Percentiles rank a stretch among this genome's conserved stretches.
These are phyloP conservation scores for Lerema accius DNA, from an alignment of 1,140 invertebrate genomes.

Conservation along the genomic window DNA sequence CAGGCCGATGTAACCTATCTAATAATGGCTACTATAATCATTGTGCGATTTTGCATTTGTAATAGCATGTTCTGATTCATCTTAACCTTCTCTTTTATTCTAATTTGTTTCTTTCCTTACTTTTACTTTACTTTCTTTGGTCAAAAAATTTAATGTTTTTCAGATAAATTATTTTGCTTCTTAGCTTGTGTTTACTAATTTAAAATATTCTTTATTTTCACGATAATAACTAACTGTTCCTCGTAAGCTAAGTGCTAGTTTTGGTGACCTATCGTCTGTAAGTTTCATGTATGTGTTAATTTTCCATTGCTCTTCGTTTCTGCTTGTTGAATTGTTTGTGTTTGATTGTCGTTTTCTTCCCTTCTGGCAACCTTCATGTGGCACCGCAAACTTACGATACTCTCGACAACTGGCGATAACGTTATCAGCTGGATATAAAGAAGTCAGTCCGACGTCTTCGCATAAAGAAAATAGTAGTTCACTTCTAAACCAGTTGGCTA, in stretches of 20 bases:
- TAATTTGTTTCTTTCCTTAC: background rate
- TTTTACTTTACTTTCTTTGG: constrained; percentile 4
- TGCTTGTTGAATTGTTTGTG: constrained; percentile 72
- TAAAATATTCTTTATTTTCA: too few relatives aligned
- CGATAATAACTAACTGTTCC: too few relatives aligned
- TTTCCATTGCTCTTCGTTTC: constrained; percentile 54
- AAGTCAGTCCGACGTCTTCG: constrained; percentile 82
- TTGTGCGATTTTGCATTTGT: constrained; percentile 33
- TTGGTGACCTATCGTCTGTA: constrained; percentile 4
- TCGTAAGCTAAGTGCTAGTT: constrained; percentile 24
- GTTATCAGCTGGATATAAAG: constrained; percentile 75
- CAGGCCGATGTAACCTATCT: constrained; percentile 12
- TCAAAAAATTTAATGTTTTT: constrained; percentile 21
- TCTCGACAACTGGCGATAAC: constrained; percentile 69
- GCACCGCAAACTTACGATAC: constrained; percentile 67
- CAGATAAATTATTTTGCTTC: constrained; percentile 37
- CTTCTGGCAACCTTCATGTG: constrained; percentile 78
- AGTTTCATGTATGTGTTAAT: constrained; percentile 23
- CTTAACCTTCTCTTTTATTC: constrained; percentile 5
- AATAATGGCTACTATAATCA: constrained; percentile 30
- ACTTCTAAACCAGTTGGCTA: constrained; percentile 86
- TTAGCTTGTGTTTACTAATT: constrained; percentile 40
- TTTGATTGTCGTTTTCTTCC: constrained; percentile 80
- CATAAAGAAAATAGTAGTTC: constrained; percentile 85
- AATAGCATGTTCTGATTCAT: constrained; percentile 30